phyloP scores from a whole-genome alignment of 1,140 invertebrate genomes.

The Neuroterus valhalla region DNA sequence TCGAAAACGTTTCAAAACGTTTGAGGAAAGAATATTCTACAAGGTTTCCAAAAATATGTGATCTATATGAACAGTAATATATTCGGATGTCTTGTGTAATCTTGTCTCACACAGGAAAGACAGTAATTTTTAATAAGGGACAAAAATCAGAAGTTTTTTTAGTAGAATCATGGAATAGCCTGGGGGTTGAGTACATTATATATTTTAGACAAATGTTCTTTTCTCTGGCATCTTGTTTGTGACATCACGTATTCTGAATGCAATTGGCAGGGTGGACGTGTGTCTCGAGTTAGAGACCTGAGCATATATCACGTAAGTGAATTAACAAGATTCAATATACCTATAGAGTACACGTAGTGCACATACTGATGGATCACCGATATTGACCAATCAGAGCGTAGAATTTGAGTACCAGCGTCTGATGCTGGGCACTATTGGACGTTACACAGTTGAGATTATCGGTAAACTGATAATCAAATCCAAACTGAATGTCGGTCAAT shows the following conservation, averaged over 20 bases:
- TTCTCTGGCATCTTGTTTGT: too few species aligned
- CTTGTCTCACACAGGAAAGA: too few species aligned
- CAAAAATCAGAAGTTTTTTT: too few species aligned
- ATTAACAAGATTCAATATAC: slow-evolving; percentile 23
- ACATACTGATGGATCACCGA: slow-evolving; percentile 6
- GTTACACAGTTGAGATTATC: slow-evolving; percentile 23
- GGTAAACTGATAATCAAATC: slow-evolving; percentile 29
- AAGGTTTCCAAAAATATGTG: too few species aligned
- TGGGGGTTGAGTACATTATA: too few species aligned
- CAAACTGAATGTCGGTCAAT: background rate
- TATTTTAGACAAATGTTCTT: too few species aligned
- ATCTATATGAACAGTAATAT: too few species aligned
- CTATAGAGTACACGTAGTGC: background rate
- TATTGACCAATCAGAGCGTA: slow-evolving; percentile 11
- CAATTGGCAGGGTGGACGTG: background rate
- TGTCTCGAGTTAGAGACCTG: background rate
- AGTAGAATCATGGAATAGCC: too few species aligned
- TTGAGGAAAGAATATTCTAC: too few species aligned
- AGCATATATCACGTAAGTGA: background rate
- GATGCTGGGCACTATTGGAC: slow-evolving; percentile 6
- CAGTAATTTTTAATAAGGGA: too few species aligned
- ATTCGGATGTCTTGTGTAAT: too few species aligned
- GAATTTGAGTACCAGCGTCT: background rate
- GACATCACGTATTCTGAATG: background rate
- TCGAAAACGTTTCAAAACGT: too few species aligned